A percentile compares a stretch with the other conserved stretches of the same genome.
These are phyloP conservation scores for Diachrysia chrysitis DNA, from an alignment of 2,888 invertebrate genomes.

Conservation along the genomic window DNA sequence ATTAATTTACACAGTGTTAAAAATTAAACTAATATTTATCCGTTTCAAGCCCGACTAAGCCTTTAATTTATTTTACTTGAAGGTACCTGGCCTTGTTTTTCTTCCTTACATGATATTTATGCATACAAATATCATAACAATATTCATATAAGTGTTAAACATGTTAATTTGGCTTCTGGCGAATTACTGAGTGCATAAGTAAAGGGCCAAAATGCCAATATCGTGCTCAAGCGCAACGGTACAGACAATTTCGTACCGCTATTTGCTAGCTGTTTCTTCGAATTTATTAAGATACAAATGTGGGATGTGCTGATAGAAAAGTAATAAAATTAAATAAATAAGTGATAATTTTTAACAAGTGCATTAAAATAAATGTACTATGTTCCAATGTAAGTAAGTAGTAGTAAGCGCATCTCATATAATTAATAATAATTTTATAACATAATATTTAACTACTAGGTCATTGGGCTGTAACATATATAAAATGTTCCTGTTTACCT, in stretches of 20 bases:
- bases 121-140: constrained; percentile 9
- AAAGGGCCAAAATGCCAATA: constrained; percentile 66
- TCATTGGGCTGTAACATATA: background rate
- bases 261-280: constrained; percentile 12
- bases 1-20: no score
- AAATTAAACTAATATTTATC: no score
- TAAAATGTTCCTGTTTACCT: background rate
- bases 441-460: no score
- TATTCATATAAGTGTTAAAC: constrained; percentile 2
- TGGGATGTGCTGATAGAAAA: background rate
- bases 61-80: no score
- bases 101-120: background rate
- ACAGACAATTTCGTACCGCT: constrained; percentile 33
- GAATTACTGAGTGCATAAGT: constrained; percentile 48
- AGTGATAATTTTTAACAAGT: no score
- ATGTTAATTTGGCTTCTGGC: constrained; percentile 23
- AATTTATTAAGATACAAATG: constrained; percentile 14
- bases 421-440: no score
- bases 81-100: no score
- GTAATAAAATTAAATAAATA: no score
- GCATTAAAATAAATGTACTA: no score
- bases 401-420: no score
- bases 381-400: no score
- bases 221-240: constrained; percentile 63
- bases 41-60: no score